Evolutionary conservation across 2,797 vertebrate genomes (phyloP).

Genomic region (Ibycter americanus): DNA sequence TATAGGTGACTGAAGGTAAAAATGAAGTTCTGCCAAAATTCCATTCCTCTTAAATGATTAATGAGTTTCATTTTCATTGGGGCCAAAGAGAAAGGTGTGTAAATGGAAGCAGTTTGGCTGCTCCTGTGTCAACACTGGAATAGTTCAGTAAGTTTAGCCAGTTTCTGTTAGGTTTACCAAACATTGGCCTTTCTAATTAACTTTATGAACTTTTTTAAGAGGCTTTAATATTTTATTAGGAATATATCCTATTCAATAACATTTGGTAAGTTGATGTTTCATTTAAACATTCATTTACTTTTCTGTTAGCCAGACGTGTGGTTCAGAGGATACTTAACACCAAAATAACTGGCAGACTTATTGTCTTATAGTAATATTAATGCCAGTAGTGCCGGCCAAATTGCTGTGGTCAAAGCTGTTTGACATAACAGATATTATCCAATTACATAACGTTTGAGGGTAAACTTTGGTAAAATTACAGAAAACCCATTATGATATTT

Average conservation of each 20-base stretch:
- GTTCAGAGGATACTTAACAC: not conserved
- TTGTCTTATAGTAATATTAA: not conserved
- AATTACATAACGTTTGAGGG: not conserved
- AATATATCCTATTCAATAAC: not conserved
- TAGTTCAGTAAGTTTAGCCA: not conserved
- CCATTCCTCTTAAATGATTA: not conserved
- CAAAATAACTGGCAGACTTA: not conserved
- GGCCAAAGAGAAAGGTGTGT: not conserved
- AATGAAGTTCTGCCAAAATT: not conserved
- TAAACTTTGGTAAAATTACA: not conserved
- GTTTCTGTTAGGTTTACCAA: not conserved
- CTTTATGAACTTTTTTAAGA: slow-evolving; percentile 2
- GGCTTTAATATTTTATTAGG: not conserved
- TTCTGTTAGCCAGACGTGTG: not conserved
- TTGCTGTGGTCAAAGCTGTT: not conserved
- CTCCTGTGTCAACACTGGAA: not conserved
- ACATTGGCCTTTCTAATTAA: not conserved
- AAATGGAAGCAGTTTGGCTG: not conserved
- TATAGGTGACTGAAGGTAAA: not conserved
- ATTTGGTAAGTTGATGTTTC: not conserved
- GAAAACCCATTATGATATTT: not conserved
- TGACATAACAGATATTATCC: not conserved
- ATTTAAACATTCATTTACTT: not conserved
- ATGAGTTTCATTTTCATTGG: not conserved
- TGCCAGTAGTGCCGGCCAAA: not conserved